Evolutionary conservation across 2,113 vertebrate species (phyloP).

Genomic region (Choloepus hoffmanni): DNA sequence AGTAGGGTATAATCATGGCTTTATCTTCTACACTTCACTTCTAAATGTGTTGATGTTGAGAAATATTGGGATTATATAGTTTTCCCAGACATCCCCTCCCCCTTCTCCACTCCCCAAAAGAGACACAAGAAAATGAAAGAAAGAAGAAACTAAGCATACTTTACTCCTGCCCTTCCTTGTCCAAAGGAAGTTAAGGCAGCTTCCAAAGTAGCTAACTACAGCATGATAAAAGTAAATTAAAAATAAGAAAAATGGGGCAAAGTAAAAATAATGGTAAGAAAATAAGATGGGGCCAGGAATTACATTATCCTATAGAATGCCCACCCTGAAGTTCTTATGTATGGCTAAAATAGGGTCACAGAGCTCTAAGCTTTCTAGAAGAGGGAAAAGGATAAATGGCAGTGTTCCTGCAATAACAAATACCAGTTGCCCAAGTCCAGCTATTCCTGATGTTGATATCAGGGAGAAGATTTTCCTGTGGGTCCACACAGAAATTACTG

Average conservation of each 20-base stretch:
- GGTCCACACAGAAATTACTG: slow-evolving; percentile 49
- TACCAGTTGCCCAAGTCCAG: background rate
- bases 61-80: slow-evolving; percentile 29
- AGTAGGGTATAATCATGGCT: background rate
- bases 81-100: background rate
- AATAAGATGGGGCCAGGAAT: background rate
- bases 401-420: background rate
- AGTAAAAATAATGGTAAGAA: slow-evolving; percentile 31
- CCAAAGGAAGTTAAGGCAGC: slow-evolving; percentile 24
- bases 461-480: background rate
- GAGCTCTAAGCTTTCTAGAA: background rate
- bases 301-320: background rate
- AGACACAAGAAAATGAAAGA: slow-evolving; percentile 36
- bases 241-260: slow-evolving; percentile 31
- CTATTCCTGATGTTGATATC: background rate
- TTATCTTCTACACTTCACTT: background rate
- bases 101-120: background rate
- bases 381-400: background rate
- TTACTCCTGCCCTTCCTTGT: slow-evolving; percentile 2
- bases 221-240: slow-evolving; percentile 45
- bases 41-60: slow-evolving; percentile 31
- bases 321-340: background rate
- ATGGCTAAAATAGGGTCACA: background rate
- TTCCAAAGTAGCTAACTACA: slow-evolving; percentile 45
- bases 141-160: slow-evolving; percentile 21